Conservation (phyloP, 2,113 vertebrate species). For the Oxyruncus cristatus region DNA sequence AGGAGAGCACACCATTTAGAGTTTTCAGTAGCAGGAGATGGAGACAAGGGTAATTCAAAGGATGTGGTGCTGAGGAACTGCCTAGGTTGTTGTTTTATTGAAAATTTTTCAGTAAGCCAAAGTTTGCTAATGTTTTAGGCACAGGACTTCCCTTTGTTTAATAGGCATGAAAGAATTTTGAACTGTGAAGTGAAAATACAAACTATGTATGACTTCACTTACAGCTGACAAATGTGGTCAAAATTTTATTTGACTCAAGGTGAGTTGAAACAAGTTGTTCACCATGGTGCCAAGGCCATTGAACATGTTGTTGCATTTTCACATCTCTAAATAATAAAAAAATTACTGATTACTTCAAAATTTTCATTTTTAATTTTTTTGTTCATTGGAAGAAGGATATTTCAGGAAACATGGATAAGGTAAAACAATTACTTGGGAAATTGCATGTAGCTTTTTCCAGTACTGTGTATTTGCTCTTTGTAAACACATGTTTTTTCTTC, state of each 20-base stretch:
- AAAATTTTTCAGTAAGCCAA: background rate
- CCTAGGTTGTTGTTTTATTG: background rate
- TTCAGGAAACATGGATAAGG: background rate
- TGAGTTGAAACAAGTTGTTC: background rate
- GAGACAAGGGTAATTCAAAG: background rate
- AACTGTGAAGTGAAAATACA: background rate
- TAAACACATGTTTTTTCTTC: background rate
- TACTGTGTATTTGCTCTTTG: background rate
- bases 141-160: background rate
- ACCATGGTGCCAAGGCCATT: background rate
- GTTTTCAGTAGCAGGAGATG: background rate
- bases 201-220: background rate
- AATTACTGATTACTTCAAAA: background rate
- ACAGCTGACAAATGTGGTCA: background rate
- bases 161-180: background rate
- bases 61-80: background rate
- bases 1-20: background rate
- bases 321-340: background rate
- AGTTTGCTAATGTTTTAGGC: background rate
- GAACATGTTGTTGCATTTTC: background rate
- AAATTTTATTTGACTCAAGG: background rate
- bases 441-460: background rate
- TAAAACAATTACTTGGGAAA: background rate
- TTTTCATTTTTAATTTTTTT: background rate
- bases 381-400: background rate